These are phyloP conservation scores for Scaptomyza tumidula DNA, from an alignment of 2,888 invertebrate genomes.

Conservation along the genomic window DNA sequence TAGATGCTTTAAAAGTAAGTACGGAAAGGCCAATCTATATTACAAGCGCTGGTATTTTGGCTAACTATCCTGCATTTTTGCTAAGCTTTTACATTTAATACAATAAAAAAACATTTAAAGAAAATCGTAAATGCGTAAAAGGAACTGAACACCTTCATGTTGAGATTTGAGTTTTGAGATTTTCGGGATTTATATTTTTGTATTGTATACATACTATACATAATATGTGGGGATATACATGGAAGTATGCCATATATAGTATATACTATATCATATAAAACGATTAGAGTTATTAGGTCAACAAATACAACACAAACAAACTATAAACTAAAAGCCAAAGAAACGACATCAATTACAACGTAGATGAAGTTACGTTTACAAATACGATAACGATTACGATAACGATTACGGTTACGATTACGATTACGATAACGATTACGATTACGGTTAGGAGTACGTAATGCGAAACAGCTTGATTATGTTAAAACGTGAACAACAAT, in stretches of 20 bases:
- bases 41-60: conserved; percentile 29
- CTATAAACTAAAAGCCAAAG: conserved; percentile 64
- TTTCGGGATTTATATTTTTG: not conserved
- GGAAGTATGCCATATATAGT: conserved; percentile 42
- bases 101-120: not conserved
- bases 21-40: conserved; percentile 23
- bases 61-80: conserved; percentile 25
- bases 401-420: conserved; percentile 52
- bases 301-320: conserved; percentile 69
- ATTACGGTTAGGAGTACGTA: conserved; percentile 50
- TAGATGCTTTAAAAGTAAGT: conserved; percentile 27
- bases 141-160: conserved; percentile 21
- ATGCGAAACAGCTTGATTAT: conserved; percentile 61
- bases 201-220: conserved; percentile 14
- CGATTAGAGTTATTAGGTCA: conserved; percentile 53
- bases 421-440: conserved; percentile 54
- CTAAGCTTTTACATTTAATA: conserved; percentile 17
- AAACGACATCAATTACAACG: conserved; percentile 66
- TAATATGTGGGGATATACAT: conserved; percentile 33
- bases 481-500: conserved; percentile 72
- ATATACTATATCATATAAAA: conserved; percentile 9
- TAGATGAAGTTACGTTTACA: conserved; percentile 67
- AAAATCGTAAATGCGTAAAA: conserved; percentile 35
- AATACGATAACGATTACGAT: conserved; percentile 50
- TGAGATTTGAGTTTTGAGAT: conserved; percentile 10